Evolutionary conservation across 2,797 vertebrate genomes (phyloP).

Genomic region (Remorina albescens): DNA sequence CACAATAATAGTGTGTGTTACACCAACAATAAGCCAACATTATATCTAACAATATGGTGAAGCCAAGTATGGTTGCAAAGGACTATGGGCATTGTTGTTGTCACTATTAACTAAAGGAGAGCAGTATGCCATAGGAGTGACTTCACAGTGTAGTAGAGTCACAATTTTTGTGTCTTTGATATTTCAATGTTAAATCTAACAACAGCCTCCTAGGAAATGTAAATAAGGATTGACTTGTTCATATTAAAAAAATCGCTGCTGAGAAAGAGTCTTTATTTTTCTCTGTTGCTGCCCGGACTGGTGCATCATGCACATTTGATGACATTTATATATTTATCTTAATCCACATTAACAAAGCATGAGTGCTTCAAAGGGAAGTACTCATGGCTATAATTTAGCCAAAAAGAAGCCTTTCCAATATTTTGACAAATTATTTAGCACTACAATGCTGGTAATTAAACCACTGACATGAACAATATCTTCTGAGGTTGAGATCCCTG

Average conservation of each 20-base stretch:
- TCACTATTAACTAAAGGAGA: no score
- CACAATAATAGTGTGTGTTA: neutral
- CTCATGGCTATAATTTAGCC: no score
- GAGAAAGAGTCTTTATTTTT: conserved; percentile 10
- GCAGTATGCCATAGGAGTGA: neutral
- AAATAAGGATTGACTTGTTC: no score
- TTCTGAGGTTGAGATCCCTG: conserved; percentile 8
- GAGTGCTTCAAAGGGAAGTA: conserved; percentile 13
- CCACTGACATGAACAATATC: conserved; percentile 6
- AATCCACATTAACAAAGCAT: conserved; percentile 1
- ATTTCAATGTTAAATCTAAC: conserved; percentile 18
- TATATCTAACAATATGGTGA: conserved; percentile 1
- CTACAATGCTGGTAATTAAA: neutral
- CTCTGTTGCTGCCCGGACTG: neutral
- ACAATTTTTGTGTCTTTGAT: conserved; percentile 10
- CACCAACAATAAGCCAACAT: no score
- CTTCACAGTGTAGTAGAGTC: neutral
- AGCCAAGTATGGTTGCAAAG: conserved; percentile 9
- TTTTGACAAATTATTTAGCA: neutral
- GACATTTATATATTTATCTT: neutral
- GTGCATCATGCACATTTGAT: neutral
- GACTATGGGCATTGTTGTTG: conserved; percentile 21
- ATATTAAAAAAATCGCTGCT: conserved; percentile 7
- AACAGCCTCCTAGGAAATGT: no score
- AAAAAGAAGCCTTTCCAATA: neutral